Base-by-base conservation (phyloP, 92 coral and sea anemone species). In the Zoanthus sansibaricus region DNA sequence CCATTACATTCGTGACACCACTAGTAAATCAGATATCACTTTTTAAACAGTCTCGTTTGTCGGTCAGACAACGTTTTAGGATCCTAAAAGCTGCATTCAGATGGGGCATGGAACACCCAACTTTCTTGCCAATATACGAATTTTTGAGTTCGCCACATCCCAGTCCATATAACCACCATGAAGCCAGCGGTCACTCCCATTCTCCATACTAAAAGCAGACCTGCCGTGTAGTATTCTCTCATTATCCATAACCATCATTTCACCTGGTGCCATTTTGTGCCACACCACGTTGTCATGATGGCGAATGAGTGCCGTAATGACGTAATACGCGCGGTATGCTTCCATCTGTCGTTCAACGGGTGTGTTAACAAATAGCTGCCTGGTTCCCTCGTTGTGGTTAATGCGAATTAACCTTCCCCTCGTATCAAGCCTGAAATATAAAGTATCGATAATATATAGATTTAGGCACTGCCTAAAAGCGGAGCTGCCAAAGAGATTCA, bases 141-240 rank as follows among this genome's bases (percentile, higher is more conserved):
- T 84, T 33, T 95, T 93, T 5, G 97, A 93, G 78, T 97, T 89
- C 17, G 93, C 89, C 7, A 90, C 82, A 70, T 97, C 99, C 99
- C 98, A 97, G 84, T 97, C 99, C 71, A 95, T 67, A 83, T 94
- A 97, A 10, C 67, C 88, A 7, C 98, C 97, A 18, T 87, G 90
- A 17, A 96, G 85, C 76, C 87, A 85, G 13, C 98, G 93, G 54
- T 59, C 79, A 5, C 93, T 91, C 3, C 89, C 75, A n/a, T 64
- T 83, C 4, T 90, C 84, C 8, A 92, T 83, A 0, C 86, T 79
- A 78, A 87, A 97, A 14, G 82, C 94, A 5, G 87, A 90, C 25
- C 99, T 80, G 1, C 98, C 99, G 75, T 97, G 99, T 45, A 95
- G 88, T 17, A 95, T 89, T 7, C 99, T 90, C 37, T 90, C 89